Conservation (phyloP, 2,888 invertebrate genomes). For the Ophonus ardosiacus region DNA sequence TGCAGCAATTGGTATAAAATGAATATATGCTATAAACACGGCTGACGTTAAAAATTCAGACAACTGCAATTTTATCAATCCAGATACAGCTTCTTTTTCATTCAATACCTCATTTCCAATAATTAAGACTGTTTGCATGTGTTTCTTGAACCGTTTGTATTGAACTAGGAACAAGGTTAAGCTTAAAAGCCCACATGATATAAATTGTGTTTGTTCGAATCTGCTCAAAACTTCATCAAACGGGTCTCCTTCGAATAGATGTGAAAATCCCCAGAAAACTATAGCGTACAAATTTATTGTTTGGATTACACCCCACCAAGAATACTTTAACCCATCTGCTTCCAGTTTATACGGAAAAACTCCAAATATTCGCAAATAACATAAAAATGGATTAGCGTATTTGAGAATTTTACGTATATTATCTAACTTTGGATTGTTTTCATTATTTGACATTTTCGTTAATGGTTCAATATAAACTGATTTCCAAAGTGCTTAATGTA, state of each 20-base stretch:
- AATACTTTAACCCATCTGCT: slow-evolving; percentile 6
- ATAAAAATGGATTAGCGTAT: slow-evolving; percentile 43
- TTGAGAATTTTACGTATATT: slow-evolving; percentile 40
- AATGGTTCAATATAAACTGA: not conserved
- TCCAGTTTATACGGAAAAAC: slow-evolving; percentile 54
- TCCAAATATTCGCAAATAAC: slow-evolving; percentile 50
- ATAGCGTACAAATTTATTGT: slow-evolving; percentile 18
- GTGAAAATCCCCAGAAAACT: slow-evolving; percentile 45
- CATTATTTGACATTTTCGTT: not conserved
- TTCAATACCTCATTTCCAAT: slow-evolving; percentile 56
- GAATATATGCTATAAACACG: slow-evolving; percentile 40
- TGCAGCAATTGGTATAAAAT: slow-evolving; percentile 31
- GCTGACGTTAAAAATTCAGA: slow-evolving; percentile 42
- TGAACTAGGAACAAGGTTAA: slow-evolving; percentile 42
- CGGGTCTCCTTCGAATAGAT: slow-evolving; percentile 53
- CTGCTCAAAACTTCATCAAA: slow-evolving; percentile 55
- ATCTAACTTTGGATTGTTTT: not conserved
- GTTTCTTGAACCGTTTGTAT: slow-evolving; percentile 49
- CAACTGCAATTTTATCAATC: slow-evolving; percentile 41
- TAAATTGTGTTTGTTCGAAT: slow-evolving; percentile 59
- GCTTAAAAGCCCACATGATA: slow-evolving; percentile 4
- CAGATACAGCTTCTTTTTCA: slow-evolving; percentile 39
- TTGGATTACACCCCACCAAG: slow-evolving; percentile 48
- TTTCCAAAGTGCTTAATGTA: not conserved
- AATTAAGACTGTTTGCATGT: slow-evolving; percentile 17